phyloP scores from a whole-genome alignment of 2,888 invertebrate species.

The Drosophila pseudotalamancana region DNA sequence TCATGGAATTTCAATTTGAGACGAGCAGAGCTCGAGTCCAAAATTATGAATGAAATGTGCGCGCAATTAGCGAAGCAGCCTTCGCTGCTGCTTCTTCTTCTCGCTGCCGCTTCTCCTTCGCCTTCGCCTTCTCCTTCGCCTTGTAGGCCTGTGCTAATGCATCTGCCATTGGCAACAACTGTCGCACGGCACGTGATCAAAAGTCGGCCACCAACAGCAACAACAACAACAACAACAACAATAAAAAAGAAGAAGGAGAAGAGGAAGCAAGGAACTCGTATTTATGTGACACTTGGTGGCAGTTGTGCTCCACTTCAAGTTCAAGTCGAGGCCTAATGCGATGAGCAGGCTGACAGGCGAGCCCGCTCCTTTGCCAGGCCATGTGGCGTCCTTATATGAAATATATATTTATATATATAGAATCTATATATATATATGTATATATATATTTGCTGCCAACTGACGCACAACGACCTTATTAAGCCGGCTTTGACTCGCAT shows the following conservation, averaged over 20 bases:
- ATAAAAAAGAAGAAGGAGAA: not conserved
- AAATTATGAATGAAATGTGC: slow-evolving; percentile 68
- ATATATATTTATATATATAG: not conserved
- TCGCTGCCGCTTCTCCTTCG: not conserved
- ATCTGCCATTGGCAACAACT: slow-evolving; percentile 67
- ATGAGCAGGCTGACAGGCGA: slow-evolving; percentile 31
- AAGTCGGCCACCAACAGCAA: slow-evolving; percentile 30
- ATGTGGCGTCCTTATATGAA: slow-evolving; percentile 19
- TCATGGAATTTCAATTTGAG: slow-evolving; percentile 64
- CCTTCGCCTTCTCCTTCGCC: too few relatives aligned
- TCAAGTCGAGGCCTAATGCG: slow-evolving; percentile 41
- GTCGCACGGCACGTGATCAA: slow-evolving; percentile 79
- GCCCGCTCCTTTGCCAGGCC: slow-evolving; percentile 15
- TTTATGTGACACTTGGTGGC: slow-evolving; percentile 50
- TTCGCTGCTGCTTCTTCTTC: not conserved
- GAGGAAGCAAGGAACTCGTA: slow-evolving; percentile 1
- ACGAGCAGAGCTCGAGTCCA: not conserved
- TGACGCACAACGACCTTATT: slow-evolving; percentile 39
- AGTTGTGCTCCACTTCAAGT: slow-evolving; percentile 45
- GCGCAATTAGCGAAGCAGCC: slow-evolving; percentile 55
- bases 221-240: slow-evolving; percentile 1
- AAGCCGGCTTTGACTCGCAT: slow-evolving; percentile 7
- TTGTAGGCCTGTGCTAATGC: slow-evolving; percentile 27
- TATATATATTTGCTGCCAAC: slow-evolving; percentile 32
- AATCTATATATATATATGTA: slow-evolving; percentile 4